Evolutionary conservation across 1,140 invertebrate species (phyloP), one percentile per base, ranked within the genome.

Genomic region (Drosophila malerkotliana): DNA sequence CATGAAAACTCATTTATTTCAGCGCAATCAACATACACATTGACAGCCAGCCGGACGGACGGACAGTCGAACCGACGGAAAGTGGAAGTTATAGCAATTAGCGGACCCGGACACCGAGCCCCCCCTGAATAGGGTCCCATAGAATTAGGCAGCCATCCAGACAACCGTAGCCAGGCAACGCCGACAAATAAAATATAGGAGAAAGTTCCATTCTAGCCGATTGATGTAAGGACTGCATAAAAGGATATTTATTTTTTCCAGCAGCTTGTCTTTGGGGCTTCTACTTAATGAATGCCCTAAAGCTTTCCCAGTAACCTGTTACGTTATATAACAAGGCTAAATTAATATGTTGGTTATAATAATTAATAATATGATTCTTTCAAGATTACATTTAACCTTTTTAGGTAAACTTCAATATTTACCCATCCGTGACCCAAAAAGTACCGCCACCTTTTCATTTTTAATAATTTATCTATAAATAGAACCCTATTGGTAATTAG

Each of bases 1-100:
- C 76, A 79, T 60, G 79, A 73, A 62, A 79, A 67, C 66, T 72
- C 53, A 80, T 80, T 84, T 63, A 83, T 61, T 84, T 66, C 24
- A 53, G 44, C 59, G 60, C 75, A 62, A 58, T 74, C 63, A 74
- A 67, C 58, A 52, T 30, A 52, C 9, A 41, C n/a, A 30, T 34
- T 28, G 30, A 51, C 44, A 34, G 9, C 4, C 14, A 14, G 14
- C 4, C 15, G 45, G 24, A 14, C 24, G 14, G 63, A 56, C n/a
- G 34, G 24, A 55, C 30, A 37, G 28, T 26, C 7, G 10, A 60
- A 48, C 34, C 37, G 34, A 62, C 68, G 34, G 28, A 73, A 52
- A 81, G 47, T 55, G 61, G 51, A 67, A 64, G 39, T 84, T 63
- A 79, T 57, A 54, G 64, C 76, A 83, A 84, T 79, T 83, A 84